Evolutionary conservation across 35 echinoderm and acorn worm genomes (phyloP).

Genomic region (Heliocidaris erythrogramma): DNA sequence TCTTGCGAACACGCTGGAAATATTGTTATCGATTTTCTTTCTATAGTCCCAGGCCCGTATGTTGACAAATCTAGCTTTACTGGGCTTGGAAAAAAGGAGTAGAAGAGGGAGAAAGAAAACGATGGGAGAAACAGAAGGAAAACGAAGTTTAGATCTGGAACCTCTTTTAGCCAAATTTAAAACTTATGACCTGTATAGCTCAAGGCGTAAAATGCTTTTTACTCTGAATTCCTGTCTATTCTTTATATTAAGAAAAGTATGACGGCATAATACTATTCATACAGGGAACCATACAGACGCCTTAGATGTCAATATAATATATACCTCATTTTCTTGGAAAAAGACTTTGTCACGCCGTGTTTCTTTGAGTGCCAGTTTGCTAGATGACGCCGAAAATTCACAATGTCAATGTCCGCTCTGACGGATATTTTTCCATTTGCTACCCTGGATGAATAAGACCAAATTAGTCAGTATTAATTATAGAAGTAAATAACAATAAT

Average conservation of each 20-base stretch:
- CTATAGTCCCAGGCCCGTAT: constrained; percentile 1
- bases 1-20: not conserved
- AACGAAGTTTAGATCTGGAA: not conserved
- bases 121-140: not conserved
- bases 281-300: not conserved
- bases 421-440: not conserved
- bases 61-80: constrained; percentile 3
- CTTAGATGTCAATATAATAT: not conserved
- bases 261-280: not conserved
- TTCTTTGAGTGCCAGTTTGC: not conserved
- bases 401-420: not conserved
- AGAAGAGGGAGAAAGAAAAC: not conserved
- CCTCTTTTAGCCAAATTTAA: not conserved
- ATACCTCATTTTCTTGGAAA: not conserved
- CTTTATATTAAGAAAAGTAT: not conserved
- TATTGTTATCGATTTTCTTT: constrained; percentile 36
- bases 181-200: not conserved
- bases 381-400: not conserved
- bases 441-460: too few species aligned
- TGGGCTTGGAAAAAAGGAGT: not conserved
- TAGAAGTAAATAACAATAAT: too few species aligned
- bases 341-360: not conserved
- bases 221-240: not conserved
- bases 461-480: too few species aligned
- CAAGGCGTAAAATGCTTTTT: not conserved